A percentile compares a stretch with the other conserved stretches of the same genome.
Evolutionary conservation across 2,888 invertebrate genomes (phyloP).

Genomic region (Xestoiulus laeticollis): DNA sequence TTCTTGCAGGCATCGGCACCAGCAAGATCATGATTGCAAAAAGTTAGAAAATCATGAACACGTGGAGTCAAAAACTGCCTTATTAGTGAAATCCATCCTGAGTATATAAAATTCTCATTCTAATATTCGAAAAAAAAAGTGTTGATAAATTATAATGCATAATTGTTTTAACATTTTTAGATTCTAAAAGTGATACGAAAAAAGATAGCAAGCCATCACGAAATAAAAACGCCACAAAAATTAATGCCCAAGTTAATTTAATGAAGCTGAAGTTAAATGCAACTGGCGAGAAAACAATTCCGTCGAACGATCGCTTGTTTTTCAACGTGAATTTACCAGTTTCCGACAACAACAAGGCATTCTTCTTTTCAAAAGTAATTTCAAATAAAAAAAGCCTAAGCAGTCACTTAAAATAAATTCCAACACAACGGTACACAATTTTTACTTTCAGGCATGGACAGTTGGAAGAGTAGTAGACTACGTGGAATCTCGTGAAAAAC

Average conservation of each 20-base stretch:
- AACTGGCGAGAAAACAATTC: conserved; percentile 27
- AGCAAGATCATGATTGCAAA: conserved; percentile 47
- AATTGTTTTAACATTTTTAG: not conserved
- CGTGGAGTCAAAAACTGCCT: conserved; percentile 34
- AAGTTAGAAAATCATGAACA: not conserved
- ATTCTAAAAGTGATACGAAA: conserved; percentile 45
- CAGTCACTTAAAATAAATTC: not conserved
- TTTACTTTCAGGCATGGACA: conserved; percentile 49
- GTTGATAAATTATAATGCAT: not conserved
- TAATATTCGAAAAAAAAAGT: not conserved
- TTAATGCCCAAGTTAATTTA: conserved; percentile 41
- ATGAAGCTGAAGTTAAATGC: conserved; percentile 50
- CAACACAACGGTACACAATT: not conserved
- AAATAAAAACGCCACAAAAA: conserved; percentile 41
- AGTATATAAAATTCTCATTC: conserved; percentile 15
- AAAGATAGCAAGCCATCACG: conserved; percentile 2
- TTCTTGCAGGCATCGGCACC: conserved; percentile 44
- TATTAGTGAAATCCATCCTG: conserved; percentile 44
- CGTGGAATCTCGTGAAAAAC: conserved; percentile 31
- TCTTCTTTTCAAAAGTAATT: conserved; percentile 48
- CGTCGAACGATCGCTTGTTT: conserved; percentile 34
- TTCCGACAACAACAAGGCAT: not conserved
- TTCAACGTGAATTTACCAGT: conserved; percentile 31
- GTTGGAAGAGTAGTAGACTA: conserved; percentile 47
- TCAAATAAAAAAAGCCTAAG: not conserved